Conservation (phyloP, 2,113 vertebrate genomes). For the Hiodon alosoides region DNA sequence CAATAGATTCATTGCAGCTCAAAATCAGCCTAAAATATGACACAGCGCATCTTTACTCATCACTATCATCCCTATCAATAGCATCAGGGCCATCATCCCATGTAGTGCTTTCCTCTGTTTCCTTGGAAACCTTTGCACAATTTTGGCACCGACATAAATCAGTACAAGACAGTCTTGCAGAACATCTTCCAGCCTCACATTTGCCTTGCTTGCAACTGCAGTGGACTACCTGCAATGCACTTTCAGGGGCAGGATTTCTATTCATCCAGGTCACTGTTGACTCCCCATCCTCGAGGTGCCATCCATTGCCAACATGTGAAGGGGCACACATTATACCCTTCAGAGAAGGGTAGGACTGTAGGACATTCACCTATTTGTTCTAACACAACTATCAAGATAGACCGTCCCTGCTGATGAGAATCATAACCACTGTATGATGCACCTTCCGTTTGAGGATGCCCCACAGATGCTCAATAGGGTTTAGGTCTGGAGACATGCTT, state of each 20-base stretch:
- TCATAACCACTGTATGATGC: too few relatives aligned
- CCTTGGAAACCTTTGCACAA: slow-evolving; percentile 22
- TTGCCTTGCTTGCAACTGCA: slow-evolving; percentile 32
- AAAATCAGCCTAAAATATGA: background rate
- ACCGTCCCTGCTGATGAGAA: too few relatives aligned
- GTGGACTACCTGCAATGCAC: slow-evolving; percentile 35
- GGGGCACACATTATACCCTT: slow-evolving; percentile 5
- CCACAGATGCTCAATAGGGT: too few relatives aligned
- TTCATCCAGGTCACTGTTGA: slow-evolving; percentile 33
- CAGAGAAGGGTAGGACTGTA: slow-evolving; percentile 17
- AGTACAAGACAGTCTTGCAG: slow-evolving; percentile 3
- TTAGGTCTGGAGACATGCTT: too few relatives aligned
- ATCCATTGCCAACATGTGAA: slow-evolving; percentile 27
- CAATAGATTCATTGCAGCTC: slow-evolving; percentile 6
- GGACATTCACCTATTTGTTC: too few relatives aligned
- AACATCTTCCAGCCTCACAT: slow-evolving; percentile 29
- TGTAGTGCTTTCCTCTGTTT: slow-evolving; percentile 26
- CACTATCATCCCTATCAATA: slow-evolving; percentile 11
- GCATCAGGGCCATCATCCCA: slow-evolving; percentile 27
- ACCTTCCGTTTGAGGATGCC: too few relatives aligned
- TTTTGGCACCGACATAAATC: slow-evolving; percentile 22
- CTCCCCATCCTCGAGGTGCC: slow-evolving; percentile 30
- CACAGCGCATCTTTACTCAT: slow-evolving; percentile 8
- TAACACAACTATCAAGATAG: too few relatives aligned
- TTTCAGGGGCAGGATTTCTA: slow-evolving; percentile 28